Percentiles rank a stretch among this genome's conserved stretches.
These are phyloP conservation scores for Thalassarche chlororhynchos DNA, from an alignment of 2,113 vertebrate genomes.

Conservation along the genomic window DNA sequence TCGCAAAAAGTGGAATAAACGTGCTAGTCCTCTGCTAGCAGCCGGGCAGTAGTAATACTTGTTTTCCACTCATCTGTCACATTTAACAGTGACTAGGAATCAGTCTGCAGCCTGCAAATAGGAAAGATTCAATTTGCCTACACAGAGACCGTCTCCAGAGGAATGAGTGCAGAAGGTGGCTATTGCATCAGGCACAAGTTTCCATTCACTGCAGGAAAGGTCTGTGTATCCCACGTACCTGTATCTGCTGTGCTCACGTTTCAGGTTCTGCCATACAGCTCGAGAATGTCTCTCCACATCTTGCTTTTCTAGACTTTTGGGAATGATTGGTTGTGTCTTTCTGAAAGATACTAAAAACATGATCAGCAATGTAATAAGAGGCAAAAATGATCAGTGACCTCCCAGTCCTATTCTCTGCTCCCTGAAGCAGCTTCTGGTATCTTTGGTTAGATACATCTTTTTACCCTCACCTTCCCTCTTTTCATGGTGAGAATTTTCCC, in stretches of 20 bases:
- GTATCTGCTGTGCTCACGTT: rapidly evolving
- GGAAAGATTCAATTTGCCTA: background rate
- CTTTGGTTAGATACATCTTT: background rate
- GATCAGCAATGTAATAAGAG: background rate
- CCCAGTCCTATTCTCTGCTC: background rate
- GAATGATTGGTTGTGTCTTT: background rate
- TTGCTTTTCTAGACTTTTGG: background rate
- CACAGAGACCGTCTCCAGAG: background rate
- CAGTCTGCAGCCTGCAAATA: background rate
- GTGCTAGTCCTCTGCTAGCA: background rate
- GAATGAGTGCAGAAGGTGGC: background rate
- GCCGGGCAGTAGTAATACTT: background rate
- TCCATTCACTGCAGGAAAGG: background rate
- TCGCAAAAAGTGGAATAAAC: background rate
- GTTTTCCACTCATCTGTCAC: background rate
- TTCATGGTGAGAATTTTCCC: background rate
- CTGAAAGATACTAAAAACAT: background rate
- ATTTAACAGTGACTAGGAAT: background rate
- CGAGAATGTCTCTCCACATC: background rate
- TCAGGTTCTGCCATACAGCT: rapidly evolving
- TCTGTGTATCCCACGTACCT: background rate
- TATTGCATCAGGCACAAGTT: background rate
- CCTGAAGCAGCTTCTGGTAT: background rate
- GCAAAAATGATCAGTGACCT: background rate
- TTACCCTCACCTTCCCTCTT: background rate